phyloP scores from a whole-genome alignment of 2,888 invertebrate genomes.

The Pandemis heparana region DNA sequence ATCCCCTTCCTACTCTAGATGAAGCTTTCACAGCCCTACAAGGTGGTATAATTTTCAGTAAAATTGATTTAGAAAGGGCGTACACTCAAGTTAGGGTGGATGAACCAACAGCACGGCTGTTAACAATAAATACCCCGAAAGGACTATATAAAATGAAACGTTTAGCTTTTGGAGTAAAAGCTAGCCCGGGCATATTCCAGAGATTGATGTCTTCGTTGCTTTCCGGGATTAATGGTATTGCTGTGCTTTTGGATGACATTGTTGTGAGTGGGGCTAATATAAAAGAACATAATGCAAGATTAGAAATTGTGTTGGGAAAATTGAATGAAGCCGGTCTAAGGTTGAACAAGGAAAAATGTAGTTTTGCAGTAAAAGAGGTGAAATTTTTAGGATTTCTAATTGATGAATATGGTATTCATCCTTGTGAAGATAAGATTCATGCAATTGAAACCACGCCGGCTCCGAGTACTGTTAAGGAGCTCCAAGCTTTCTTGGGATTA shows the following conservation, averaged over 20 bases:
- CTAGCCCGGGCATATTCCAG: too few relatives aligned
- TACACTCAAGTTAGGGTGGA: neutral
- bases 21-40: neutral
- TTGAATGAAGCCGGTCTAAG: too few relatives aligned
- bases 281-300: too few relatives aligned
- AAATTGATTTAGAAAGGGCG: neutral
- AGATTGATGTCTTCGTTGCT: too few relatives aligned
- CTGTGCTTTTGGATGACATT: too few relatives aligned
- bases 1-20: neutral
- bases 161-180: too few relatives aligned
- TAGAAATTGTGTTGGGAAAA: too few relatives aligned
- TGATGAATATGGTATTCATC: constrained; percentile 32
- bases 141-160: too few relatives aligned
- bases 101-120: too few relatives aligned
- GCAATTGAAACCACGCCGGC: neutral
- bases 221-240: too few relatives aligned
- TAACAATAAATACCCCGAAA: too few relatives aligned
- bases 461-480: neutral
- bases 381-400: constrained; percentile 30
- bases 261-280: too few relatives aligned
- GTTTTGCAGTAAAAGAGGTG: neutral
- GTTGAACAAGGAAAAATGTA: neutral
- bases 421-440: constrained; percentile 18
- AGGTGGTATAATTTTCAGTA: neutral
- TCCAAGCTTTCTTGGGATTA: constrained; percentile 2